A percentile compares a stretch with the other conserved stretches of the same genome.
These are phyloP conservation scores for Lethrus apterus DNA, from an alignment of 1,140 invertebrate genomes.

Conservation along the genomic window DNA sequence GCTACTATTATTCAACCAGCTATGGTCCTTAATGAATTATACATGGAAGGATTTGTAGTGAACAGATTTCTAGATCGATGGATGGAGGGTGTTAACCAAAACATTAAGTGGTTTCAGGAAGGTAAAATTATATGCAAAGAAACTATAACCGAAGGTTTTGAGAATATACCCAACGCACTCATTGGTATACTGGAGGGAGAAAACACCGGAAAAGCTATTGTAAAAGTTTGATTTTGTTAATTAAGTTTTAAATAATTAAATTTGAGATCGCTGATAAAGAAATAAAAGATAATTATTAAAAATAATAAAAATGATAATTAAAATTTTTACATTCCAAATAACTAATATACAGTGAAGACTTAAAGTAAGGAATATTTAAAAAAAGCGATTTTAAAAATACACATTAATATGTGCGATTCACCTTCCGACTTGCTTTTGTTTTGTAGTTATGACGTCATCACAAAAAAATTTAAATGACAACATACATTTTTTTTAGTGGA, in stretches of 20 bases:
- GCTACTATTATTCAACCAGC: constrained; percentile 47
- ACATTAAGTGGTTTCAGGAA: constrained; percentile 49
- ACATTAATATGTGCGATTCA: too few species aligned
- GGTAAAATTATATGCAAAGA: constrained; percentile 56
- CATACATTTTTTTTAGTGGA: too few species aligned
- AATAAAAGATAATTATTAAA: too few species aligned
- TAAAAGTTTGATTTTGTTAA: constrained; percentile 32
- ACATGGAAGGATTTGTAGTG: constrained; percentile 55
- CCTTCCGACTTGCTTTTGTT: too few species aligned
- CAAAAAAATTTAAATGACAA: too few species aligned
- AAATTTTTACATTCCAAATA: too few species aligned
- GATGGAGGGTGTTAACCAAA: constrained; percentile 49
- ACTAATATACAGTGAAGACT: too few species aligned
- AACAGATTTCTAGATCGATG: constrained; percentile 44
- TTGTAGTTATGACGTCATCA: too few species aligned
- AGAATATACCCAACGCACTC: constrained; percentile 59
- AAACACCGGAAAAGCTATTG: constrained; percentile 60
- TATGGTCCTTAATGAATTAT: constrained; percentile 48
- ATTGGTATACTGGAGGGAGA: constrained; percentile 52
- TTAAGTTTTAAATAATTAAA: neutral
- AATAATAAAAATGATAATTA: too few species aligned
- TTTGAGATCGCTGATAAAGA: too few species aligned
- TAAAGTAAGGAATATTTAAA: too few species aligned
- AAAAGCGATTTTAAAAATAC: too few species aligned
- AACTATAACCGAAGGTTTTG: constrained; percentile 56